Base-by-base conservation (phyloP, 2,113 vertebrate genomes). In the Mellivora capensis region DNA sequence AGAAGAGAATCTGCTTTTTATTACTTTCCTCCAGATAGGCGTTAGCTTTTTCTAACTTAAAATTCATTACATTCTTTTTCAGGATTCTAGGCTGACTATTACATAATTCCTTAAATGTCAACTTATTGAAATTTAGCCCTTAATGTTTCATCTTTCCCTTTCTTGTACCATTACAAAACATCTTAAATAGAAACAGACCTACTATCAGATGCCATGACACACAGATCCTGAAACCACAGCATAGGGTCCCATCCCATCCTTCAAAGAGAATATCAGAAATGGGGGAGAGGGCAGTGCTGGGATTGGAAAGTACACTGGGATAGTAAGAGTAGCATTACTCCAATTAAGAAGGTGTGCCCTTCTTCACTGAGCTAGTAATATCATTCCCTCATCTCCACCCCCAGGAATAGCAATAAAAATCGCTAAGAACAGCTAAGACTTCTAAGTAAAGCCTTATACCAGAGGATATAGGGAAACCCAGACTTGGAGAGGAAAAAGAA, bases 91-190 rank as follows among this genome's bases (percentile, higher is more conserved):
- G 64, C 42, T 76, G 76, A 67, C 85, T 94, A 96, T 98, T 98
- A 97, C 81, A 95, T 83, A 98, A 98, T 94, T 94, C 69, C 95
- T 97, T 89, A 97, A 97, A 98, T 96, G 96, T 96, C 94, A 98
- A 95, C 37, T 97, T 91, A 52, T 44, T 97, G 90, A 96, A 97
- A 96, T n/a, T 76, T 92, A 87, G 92, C 87, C 87, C 59, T 87
- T 84, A 90, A 94, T 84, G 84, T 80, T 84, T 91, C 79, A 71
- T 92, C 79, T 92, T 92, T 89, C 47, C 74, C 34, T 95, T 69
- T 90, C 88, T 87, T 88, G 76, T 91, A 95, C 77, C 85, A 25
- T 92, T 96, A 96, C 57, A 95, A 96, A 98, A 96, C 74, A 96
- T 67, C 90, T 97, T 97, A 94, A 93, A 85, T 29, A 92, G 96